Evolutionary conservation across 2,113 vertebrate species (phyloP).

Genomic region (Tichodroma muraria): DNA sequence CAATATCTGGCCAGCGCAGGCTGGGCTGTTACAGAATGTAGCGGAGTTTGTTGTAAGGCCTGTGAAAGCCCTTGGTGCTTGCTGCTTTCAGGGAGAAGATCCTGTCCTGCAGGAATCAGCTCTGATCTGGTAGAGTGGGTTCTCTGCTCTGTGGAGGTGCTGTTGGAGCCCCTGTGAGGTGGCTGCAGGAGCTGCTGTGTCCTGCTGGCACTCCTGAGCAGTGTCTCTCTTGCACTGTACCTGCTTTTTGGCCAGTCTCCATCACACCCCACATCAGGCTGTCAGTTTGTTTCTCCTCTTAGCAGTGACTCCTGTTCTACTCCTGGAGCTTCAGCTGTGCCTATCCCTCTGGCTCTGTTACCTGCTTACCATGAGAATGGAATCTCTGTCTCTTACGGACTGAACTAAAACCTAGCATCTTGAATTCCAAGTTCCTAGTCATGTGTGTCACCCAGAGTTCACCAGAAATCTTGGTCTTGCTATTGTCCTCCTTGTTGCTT

Average conservation of each 20-base stretch:
- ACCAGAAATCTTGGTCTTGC: neutral
- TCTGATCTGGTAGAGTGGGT: neutral
- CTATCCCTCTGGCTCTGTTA: neutral
- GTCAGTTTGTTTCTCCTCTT: neutral
- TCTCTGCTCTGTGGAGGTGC: neutral
- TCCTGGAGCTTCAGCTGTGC: neutral
- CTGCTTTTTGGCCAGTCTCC: neutral
- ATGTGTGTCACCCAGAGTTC: neutral
- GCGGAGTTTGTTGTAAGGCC: neutral
- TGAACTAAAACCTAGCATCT: neutral
- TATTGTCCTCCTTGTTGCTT: neutral
- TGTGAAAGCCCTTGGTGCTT: neutral
- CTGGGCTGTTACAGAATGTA: neutral
- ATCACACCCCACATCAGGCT: neutral
- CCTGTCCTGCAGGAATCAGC: neutral
- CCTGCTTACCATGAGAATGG: neutral
- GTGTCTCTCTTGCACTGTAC: rapidly evolving
- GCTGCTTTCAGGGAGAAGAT: neutral
- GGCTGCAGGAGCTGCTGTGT: neutral
- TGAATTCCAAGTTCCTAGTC: neutral
- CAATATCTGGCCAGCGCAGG: rapidly evolving
- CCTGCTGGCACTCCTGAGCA: neutral
- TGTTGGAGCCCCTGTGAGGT: neutral
- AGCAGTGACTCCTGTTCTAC: neutral
- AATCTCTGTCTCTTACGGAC: neutral